Evolutionary conservation across 2,888 invertebrate species (phyloP).

Genomic region (Ernsta delagoae): DNA sequence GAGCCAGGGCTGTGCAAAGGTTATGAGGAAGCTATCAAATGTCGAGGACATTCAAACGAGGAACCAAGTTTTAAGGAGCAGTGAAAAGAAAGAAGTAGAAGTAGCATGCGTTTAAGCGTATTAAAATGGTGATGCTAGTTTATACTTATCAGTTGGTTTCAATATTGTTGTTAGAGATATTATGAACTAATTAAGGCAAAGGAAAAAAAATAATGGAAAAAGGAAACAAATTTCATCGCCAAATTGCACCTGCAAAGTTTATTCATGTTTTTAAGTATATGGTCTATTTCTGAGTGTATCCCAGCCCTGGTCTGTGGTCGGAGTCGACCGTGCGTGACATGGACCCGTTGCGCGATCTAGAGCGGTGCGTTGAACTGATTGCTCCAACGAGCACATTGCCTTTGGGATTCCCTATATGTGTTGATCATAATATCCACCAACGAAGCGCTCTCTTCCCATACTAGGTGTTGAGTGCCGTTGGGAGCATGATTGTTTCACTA

Average conservation of each 20-base stretch:
- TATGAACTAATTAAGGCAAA: no score
- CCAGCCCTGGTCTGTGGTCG: slow-evolving; percentile 14
- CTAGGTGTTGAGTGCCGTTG: neutral
- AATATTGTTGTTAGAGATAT: no score
- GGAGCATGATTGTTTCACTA: neutral
- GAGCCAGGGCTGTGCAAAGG: slow-evolving; percentile 13
- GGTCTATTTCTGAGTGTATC: neutral
- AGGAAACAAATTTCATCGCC: neutral
- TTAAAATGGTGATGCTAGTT: neutral
- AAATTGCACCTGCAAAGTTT: no score
- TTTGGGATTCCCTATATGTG: slow-evolving; percentile 16
- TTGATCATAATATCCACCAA: neutral
- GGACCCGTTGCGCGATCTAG: slow-evolving; percentile 33
- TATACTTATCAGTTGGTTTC: no score
- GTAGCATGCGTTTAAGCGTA: no score
- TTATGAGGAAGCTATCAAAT: neutral
- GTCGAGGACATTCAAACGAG: neutral
- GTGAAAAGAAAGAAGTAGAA: no score
- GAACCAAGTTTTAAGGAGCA: no score
- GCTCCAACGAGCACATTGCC: slow-evolving; percentile 35
- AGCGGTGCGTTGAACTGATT: slow-evolving; percentile 37
- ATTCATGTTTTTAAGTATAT: no score
- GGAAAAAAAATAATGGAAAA: no score
- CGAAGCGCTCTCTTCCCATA: neutral
- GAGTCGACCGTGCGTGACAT: slow-evolving; percentile 36